These are phyloP conservation scores for Artibeus jamaicensis DNA, from an alignment of 2,797 vertebrate genomes.

Conservation along the genomic window DNA sequence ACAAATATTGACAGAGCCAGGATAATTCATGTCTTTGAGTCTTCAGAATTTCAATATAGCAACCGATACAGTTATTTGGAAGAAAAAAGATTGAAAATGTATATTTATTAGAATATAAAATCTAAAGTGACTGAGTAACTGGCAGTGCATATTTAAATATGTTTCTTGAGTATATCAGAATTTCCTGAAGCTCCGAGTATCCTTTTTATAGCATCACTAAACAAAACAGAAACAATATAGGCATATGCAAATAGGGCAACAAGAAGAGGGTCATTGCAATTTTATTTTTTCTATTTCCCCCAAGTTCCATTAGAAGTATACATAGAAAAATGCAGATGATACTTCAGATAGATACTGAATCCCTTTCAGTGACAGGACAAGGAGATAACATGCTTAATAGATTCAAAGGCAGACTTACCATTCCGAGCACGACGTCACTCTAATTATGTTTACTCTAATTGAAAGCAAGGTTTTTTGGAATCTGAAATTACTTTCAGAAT, in stretches of 20 bases:
- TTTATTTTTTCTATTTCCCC: conserved; percentile 59
- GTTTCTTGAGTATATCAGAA: conserved; percentile 62
- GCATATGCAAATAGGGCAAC: conserved; percentile 38
- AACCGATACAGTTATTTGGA: conserved; percentile 63
- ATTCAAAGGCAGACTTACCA: conserved; percentile 84
- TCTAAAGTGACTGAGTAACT: conserved; percentile 51
- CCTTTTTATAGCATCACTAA: conserved; percentile 47
- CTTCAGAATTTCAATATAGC: conserved; percentile 54
- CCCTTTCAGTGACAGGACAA: conserved; percentile 81
- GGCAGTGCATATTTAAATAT: conserved; percentile 41
- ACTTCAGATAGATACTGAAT: conserved; percentile 77
- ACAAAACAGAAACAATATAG: conserved; percentile 60
- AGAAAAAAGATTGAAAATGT: conserved; percentile 37
- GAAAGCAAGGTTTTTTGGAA: conserved; percentile 85
- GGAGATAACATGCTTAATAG: conserved; percentile 84
- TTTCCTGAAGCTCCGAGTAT: conserved; percentile 39
- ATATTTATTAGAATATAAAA: conserved; percentile 50
- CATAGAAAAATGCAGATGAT: conserved; percentile 73
- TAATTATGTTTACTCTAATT: conserved; percentile 90
- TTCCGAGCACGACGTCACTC: conserved; percentile 84
- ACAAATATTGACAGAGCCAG: conserved; percentile 69
- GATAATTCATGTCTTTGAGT: conserved; percentile 77
- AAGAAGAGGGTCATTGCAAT: conserved; percentile 61
- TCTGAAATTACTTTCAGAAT: conserved; percentile 83
- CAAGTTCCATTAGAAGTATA: conserved; percentile 75